These are phyloP conservation scores for Antitype chi DNA, from an alignment of 2,888 invertebrate genomes.

Conservation along the genomic window DNA sequence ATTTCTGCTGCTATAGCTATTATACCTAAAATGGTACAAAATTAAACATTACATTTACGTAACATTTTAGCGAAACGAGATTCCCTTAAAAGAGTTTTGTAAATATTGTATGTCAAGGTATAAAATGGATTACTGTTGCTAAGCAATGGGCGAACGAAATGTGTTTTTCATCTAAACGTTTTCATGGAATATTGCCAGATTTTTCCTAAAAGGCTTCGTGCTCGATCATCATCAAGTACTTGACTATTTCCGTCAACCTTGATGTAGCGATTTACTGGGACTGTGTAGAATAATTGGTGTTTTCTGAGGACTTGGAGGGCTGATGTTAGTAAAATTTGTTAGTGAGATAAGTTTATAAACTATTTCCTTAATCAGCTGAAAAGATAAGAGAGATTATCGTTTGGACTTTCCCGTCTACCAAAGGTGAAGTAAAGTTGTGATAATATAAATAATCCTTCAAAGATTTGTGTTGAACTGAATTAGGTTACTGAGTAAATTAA, in stretches of 20 bases:
- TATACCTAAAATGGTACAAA: slow-evolving; percentile 4
- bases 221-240: slow-evolving; percentile 51
- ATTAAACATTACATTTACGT: slow-evolving; percentile 27
- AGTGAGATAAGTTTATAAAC: neutral
- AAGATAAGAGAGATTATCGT: too few relatives aligned
- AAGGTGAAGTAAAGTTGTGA: neutral
- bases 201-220: slow-evolving; percentile 45
- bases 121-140: slow-evolving; percentile 54
- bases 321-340: neutral
- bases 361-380: neutral
- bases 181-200: slow-evolving; percentile 50
- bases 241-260: slow-evolving; percentile 35
- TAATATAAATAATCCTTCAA: neutral
- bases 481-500: too few relatives aligned
- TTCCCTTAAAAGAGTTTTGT: slow-evolving; percentile 38
- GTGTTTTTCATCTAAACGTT: slow-evolving; percentile 46
- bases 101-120: slow-evolving; percentile 45
- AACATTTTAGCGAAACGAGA: slow-evolving; percentile 33
- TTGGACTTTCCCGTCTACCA: neutral
- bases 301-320: neutral
- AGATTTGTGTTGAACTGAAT: neutral
- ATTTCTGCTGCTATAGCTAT: neutral
- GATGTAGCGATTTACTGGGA: slow-evolving; percentile 46
- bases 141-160: slow-evolving; percentile 40
- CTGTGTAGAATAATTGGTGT: neutral